Percentiles rank a stretch among this genome's conserved stretches.
Evolutionary conservation across 92 coral and sea anemone species (phyloP).

Genomic region (Porites divaricata): DNA sequence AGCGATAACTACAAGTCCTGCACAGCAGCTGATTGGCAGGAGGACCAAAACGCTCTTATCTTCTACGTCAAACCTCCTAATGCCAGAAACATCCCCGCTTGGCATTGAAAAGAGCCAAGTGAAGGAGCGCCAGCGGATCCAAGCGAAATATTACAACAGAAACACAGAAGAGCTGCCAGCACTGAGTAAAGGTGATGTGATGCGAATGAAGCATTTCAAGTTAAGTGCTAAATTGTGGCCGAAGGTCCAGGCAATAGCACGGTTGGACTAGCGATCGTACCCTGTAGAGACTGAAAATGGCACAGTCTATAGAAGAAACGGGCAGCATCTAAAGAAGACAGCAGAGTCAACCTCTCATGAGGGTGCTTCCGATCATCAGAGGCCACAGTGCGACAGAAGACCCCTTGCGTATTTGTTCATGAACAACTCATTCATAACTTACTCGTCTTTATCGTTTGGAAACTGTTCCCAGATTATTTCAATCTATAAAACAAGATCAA

Average conservation of each 20-base stretch:
- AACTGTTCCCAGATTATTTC: too few relatives aligned
- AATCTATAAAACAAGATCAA: too few relatives aligned
- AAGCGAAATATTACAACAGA: constrained; percentile 9
- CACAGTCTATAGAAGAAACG: not conserved
- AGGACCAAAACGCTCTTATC: constrained; percentile 31
- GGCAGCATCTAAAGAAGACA: not conserved
- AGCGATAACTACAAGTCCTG: constrained; percentile 37
- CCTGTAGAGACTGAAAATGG: not conserved
- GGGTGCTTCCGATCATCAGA: not conserved
- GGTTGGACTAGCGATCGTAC: not conserved
- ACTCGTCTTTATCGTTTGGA: not conserved
- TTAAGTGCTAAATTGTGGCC: not conserved
- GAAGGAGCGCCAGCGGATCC: constrained; percentile 8
- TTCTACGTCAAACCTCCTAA: not conserved
- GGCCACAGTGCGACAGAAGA: not conserved
- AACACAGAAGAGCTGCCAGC: not conserved
- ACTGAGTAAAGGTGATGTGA: not conserved
- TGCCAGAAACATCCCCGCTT: not conserved
- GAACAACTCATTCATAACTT: not conserved
- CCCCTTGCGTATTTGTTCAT: not conserved
- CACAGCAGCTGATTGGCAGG: constrained; percentile 24
- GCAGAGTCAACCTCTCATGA: not conserved
- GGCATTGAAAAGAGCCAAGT: constrained; percentile 3
- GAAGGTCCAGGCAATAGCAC: not conserved
- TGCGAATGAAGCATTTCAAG: constrained; percentile 7